Conservation (phyloP, 2,888 invertebrate genomes). For the Heliconius ethilla region DNA sequence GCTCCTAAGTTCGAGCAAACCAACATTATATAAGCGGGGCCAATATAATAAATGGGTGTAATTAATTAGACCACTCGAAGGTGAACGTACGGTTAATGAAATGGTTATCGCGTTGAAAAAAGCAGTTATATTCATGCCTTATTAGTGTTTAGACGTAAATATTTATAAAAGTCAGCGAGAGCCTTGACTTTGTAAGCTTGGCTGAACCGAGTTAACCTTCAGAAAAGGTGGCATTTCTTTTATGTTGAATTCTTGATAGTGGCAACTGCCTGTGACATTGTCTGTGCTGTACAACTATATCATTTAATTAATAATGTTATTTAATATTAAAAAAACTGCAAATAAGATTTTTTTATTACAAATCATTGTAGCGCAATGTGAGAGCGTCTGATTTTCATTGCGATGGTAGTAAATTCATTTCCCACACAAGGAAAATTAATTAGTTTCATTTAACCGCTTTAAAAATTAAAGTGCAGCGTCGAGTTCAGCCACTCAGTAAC, state of each 20-base stretch:
- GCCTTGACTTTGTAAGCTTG: constrained; percentile 26
- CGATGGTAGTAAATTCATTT: no score
- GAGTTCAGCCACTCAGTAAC: no score
- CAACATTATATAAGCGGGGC: constrained; percentile 21
- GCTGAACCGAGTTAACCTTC: constrained; percentile 6
- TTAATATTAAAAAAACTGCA: no score
- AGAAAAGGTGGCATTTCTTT: not conserved
- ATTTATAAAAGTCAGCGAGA: constrained; percentile 15
- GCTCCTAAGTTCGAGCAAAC: constrained; percentile 18
- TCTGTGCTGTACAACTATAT: not conserved
- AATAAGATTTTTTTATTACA: no score
- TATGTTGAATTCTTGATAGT: not conserved
- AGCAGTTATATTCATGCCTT: constrained; percentile 30
- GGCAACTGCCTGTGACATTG: not conserved
- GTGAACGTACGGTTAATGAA: constrained; percentile 40
- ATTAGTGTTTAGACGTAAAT: constrained; percentile 25
- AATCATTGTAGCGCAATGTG: no score
- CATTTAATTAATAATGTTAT: no score
- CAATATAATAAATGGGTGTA: constrained; percentile 33
- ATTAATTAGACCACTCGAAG: constrained; percentile 34
- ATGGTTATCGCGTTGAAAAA: constrained; percentile 39
- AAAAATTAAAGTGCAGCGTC: no score
- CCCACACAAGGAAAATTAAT: no score
- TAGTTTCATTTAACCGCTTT: no score
- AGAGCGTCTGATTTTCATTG: no score